Base-by-base conservation (phyloP, 2,888 invertebrate genomes). In the Eulithis testata region DNA sequence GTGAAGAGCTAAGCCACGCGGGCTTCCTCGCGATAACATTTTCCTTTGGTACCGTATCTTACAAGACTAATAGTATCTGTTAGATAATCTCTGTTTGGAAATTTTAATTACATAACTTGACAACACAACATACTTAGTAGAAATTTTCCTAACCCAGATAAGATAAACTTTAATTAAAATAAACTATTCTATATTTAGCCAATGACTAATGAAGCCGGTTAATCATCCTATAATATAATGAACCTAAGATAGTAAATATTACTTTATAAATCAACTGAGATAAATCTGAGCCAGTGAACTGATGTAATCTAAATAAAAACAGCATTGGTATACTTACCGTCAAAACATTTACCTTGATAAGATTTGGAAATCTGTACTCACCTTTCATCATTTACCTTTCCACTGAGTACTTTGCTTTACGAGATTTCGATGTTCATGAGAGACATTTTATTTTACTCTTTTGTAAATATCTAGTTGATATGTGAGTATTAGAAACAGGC, bases 181-280 rank as follows among this genome's bases (percentile, higher is more conserved):
- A 49, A 14, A 49, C 49, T 11, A 6, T 11, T 8, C 8, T 49
- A 47, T 47, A 49, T 5, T 49, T 9, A 49, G 49, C 21, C 11
- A 49, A 49, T 49, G 21, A 21, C 49, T 21, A 49, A 49, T 49
- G 1, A 49, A 8, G 12, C 14, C 12, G 8, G 12, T 8, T 14
- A 53, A 53, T 37, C 52, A 12, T 31, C 12, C 37, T 12, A 27
- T 2, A 40, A 40, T 14, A 14, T 14, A 37, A 53, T 53, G 37
- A 53, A 51, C 51, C n/a, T 40, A 40, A 31, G 31, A 31, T 5
- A 31, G 49, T 50, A 21, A 50, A 50, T 50, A 27, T 50, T 50
- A 14, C n/a, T 47, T 47, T 50, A 47, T 31, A 51, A 31, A 51
- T 50, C 4, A 50, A 27, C 27, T 11, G 21, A 21, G 21, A 50